Conservation (phyloP, 2,113 vertebrate species). For the Platycercus adscitus region DNA sequence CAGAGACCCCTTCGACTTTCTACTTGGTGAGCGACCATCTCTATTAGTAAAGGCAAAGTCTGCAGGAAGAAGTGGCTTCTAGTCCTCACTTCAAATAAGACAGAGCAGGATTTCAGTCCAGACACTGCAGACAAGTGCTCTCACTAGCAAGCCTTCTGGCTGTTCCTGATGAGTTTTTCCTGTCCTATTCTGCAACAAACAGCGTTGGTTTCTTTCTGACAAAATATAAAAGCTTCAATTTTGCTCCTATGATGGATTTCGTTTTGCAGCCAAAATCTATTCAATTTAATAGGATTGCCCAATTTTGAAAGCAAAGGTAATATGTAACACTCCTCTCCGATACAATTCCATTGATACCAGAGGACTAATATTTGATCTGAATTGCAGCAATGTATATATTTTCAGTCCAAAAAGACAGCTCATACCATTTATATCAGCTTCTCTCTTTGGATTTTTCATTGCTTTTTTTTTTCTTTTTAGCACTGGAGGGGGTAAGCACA, state of each 20-base stretch:
- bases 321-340: background rate
- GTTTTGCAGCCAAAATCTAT: background rate
- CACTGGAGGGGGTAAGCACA: background rate
- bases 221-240: background rate
- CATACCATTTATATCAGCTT: background rate
- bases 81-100: background rate
- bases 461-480: background rate
- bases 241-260: background rate
- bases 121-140: rapidly evolving
- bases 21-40: background rate
- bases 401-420: background rate
- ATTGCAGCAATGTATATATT: background rate
- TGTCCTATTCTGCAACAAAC: background rate
- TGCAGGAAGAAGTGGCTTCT: background rate
- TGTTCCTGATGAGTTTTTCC: background rate
- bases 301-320: background rate
- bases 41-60: background rate
- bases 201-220: background rate
- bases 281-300: background rate
- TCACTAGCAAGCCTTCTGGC: background rate
- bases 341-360: background rate
- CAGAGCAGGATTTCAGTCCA: background rate
- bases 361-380: background rate
- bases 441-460: background rate
- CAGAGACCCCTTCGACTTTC: background rate